Evolutionary conservation across 2,888 invertebrate species (phyloP), one percentile per base, ranked within the genome.

Genomic region (Macrosoma leucophasiata): DNA sequence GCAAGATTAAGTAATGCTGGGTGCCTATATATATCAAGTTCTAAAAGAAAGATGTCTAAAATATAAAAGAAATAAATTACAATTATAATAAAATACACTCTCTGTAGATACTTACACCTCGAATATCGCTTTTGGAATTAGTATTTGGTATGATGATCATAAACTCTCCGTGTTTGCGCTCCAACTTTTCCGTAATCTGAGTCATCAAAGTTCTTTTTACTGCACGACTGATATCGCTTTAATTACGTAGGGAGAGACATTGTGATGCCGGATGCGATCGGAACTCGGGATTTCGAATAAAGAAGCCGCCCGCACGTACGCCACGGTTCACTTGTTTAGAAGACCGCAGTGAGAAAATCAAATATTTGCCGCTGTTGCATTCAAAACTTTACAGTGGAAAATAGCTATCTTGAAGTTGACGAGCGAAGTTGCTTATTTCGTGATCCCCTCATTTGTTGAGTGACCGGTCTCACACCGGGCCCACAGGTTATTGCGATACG

Each of bases 321-420:
- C 58, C 54, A 64, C 66, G 73, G 63, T 69, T 67, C 68, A 73
- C 66, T 75, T 66, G 69, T 62, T 70, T 68, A 55, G 63, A 68
- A 68, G 61, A 62, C 69, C 68, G 68, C 69, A 70, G 66, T 48
- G 68, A 57, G 68, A 63, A 71, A 68, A 58, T 62, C 65, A 69
- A 74, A 78, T 70, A 70, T 73, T 75, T 75, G 65, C 71, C 56
- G 61, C 71, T 57, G 61, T 69, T 70, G 74, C 68, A 68, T 59
- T 52, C 62, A 62, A 69, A 78, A 75, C 62, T 68, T 71, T 62
- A 50, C 60, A 65, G 62, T 68, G 54, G 57, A 70, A 71, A 72
- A 69, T 62, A 64, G 66, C 58, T 65, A 65, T 64, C 68, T 67
- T 61, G 60, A 67, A 74, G 68, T 67, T 66, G 52, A 47, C 43